phyloP scores from a whole-genome alignment of 1,140 invertebrate genomes.

The Hirudo medicinalis region DNA sequence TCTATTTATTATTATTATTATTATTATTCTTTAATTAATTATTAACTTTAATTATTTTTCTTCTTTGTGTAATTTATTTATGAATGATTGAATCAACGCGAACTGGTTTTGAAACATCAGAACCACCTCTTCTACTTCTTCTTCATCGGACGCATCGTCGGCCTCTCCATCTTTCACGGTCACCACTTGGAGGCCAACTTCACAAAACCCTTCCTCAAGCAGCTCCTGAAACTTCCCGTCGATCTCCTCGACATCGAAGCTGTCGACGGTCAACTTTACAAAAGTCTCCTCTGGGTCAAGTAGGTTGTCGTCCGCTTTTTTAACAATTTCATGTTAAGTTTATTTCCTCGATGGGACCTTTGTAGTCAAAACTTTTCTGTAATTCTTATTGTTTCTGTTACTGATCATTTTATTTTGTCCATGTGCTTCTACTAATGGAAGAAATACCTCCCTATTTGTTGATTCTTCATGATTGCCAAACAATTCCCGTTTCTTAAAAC shows the following conservation, averaged over 20 bases:
- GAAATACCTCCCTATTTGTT: no score
- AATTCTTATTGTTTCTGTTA: no score
- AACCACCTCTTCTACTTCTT: slow-evolving; percentile 96
- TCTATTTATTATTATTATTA: slow-evolving; percentile 3
- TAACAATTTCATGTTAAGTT: no score
- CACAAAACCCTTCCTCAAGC: slow-evolving; percentile 92
- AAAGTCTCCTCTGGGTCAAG: slow-evolving; percentile 90
- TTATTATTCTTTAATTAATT: neutral
- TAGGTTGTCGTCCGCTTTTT: slow-evolving; percentile 46
- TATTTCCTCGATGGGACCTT: no score
- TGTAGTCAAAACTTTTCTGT: no score
- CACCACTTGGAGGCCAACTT: slow-evolving; percentile 92
- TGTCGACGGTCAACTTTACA: slow-evolving; percentile 84
- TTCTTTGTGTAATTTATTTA: no score
- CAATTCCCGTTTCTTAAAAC: no score
- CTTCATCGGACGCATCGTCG: slow-evolving; percentile 86
- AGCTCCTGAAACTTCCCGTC: slow-evolving; percentile 82
- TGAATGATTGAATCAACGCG: slow-evolving; percentile 43
- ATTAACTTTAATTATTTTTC: neutral
- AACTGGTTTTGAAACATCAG: slow-evolving; percentile 41
- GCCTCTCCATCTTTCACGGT: slow-evolving; percentile 88
- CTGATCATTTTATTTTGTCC: no score
- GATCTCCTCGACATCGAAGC: slow-evolving; percentile 81
- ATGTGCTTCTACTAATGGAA: no score
- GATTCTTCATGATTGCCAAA: no score